Base-by-base conservation (phyloP, 2,797 vertebrate species). In the Rachycentron canadum region DNA sequence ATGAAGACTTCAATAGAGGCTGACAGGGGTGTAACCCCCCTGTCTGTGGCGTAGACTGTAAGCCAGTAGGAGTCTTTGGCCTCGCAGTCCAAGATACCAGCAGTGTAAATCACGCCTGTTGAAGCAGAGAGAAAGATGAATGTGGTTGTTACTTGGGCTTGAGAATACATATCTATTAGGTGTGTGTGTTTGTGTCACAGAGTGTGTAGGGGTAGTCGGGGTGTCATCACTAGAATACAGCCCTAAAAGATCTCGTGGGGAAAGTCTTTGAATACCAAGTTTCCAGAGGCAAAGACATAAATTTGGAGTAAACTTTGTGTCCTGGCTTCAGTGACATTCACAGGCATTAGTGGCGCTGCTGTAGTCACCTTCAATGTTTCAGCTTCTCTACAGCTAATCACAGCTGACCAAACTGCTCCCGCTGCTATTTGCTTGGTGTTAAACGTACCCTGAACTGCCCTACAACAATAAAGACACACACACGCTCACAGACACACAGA, bases 1-100 rank as follows among this genome's bases (percentile, higher is more conserved):
- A 99, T 95, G 86, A 97, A 99, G 90, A 99, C 96, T 84, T 99
- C 97, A 0, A 97, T 94, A n/a, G 97, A 97, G 32, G 96, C 91
- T 63, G 97, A 98, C 64, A 97, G 95, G 0, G 98, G 96, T 21
- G 96, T 94, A 0, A 96, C 95, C 3, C 96, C 98, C 30, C 93
- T 95, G 80, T 99, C 98, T 4, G 96, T 96, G 0, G 97, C 98
- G 7, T 95, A 96, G 17, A 99, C 95, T 0, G 96, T 97, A 56
- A 99, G 88, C 98, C 98, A 99, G 75, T 99, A 99, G 0, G 97
- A 98, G 52, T 94, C 94, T 63, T 96, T 97, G 0, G 95, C 96
- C 94, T 99, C 98, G 65, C 96, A 95, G 87, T 99, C 98, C 79
- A 99, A 95, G 83, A 96, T 91, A 73, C 97, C 97, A 30, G 97